Conservation (phyloP, 2,888 invertebrate genomes). For the Cephus rjabovi region DNA sequence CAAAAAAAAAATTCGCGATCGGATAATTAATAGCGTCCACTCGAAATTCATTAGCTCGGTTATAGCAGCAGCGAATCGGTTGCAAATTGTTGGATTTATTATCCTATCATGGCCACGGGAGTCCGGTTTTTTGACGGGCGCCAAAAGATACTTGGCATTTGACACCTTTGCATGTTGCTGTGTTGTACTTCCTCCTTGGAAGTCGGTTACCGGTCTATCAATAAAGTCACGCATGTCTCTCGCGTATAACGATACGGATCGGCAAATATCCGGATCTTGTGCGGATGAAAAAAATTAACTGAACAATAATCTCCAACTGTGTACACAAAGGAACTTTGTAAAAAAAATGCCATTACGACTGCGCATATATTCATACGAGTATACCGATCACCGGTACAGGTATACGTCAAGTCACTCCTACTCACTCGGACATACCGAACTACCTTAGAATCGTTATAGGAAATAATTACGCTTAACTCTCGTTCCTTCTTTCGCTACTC, state of each 20-base stretch:
- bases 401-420: neutral
- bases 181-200: neutral
- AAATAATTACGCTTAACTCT: neutral
- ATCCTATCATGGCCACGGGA: neutral
- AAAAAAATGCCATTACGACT: neutral
- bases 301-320: neutral
- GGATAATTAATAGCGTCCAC: neutral
- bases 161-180: neutral
- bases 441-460: neutral
- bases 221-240: neutral
- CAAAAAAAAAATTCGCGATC: neutral
- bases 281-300: neutral
- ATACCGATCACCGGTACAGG: neutral
- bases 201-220: neutral
- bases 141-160: neutral
- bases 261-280: neutral
- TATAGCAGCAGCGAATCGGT: neutral
- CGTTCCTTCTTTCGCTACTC: neutral
- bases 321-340: neutral
- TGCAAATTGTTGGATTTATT: constrained; percentile 2
- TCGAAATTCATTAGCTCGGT: neutral
- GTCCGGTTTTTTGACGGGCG: neutral
- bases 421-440: neutral
- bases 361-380: neutral
- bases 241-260: neutral